Base-by-base conservation (phyloP, 2,113 vertebrate species). In the Cyprichromis sp. region DNA sequence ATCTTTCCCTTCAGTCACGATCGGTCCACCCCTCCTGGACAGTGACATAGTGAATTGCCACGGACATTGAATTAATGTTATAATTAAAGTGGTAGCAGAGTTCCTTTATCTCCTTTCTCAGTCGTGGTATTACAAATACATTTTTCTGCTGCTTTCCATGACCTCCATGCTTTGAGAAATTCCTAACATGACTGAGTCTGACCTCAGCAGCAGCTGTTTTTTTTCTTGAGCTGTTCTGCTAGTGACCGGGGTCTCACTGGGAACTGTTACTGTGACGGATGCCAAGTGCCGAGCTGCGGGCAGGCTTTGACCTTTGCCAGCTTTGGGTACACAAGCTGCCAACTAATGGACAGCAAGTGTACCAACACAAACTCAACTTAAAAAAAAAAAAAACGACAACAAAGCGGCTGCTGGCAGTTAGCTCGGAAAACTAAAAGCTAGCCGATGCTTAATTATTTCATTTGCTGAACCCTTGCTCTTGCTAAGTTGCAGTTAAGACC, bases 381-480 rank as follows among this genome's bases (percentile, higher is more conserved):
- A 63, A 19, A 63, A 61, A 17, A 3, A 3, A 17, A 34, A 63
- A 63, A 34, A 14, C 34, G 5, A 61, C 12, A 87, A 86, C 86
- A 85, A 79, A 54, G 34, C 19, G 45, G 45, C 76, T 55, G 38
- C 90, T 95, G 96, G 95, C 95, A 93, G 92, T 93, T 88, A 91
- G 91, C 91, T 63, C 31, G 10, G 80, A 42, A 59, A 89, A 87
- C 16, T 16, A 91, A 92, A 94, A 96, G 96, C 97, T 96, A 73
- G 96, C 97, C 96, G 96, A 97, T 97, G 97, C 97, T 97, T 96
- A 95, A 96, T 92, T 96, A 95, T 97, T 96, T 97, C 90, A 97
- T 98, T 99, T 98, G 98, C 97, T 98, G 97, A 99, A 99, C 97
- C 98, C 98, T 99, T 98, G 98, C 98, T 99, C 98, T 98, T 93